Percentiles rank a stretch among this genome's conserved stretches.
phyloP scores from a whole-genome alignment of 1,140 invertebrate genomes.

The Cotesia glomerata region DNA sequence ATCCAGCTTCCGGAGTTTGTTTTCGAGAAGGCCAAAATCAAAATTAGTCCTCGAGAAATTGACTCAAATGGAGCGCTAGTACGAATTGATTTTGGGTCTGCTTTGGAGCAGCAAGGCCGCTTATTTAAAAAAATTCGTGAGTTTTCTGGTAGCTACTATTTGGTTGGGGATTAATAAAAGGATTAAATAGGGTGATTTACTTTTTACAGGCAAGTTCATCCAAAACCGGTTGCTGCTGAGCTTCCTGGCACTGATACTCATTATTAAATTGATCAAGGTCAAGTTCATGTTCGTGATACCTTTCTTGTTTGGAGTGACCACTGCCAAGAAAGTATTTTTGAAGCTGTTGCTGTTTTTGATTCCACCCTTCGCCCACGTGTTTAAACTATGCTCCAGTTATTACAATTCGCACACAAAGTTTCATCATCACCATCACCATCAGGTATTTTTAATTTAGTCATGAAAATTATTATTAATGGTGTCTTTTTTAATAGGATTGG shows the following conservation, averaged over 20 bases:
- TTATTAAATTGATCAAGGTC: slow-evolving; percentile 80
- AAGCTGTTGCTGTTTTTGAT: slow-evolving; percentile 82
- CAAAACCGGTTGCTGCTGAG: slow-evolving; percentile 76
- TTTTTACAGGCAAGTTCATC: slow-evolving; percentile 77
- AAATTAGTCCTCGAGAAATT: slow-evolving; percentile 73
- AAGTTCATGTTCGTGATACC: slow-evolving; percentile 79
- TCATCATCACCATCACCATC: slow-evolving; percentile 80
- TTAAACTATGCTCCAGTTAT: slow-evolving; percentile 83
- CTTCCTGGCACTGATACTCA: slow-evolving; percentile 74
- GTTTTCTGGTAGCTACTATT: slow-evolving; percentile 43
- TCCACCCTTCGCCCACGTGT: slow-evolving; percentile 79
- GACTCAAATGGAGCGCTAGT: slow-evolving; percentile 76
- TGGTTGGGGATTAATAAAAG: not conserved
- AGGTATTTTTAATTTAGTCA: slow-evolving; percentile 40
- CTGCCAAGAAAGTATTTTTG: slow-evolving; percentile 81
- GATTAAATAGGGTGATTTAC: slow-evolving; percentile 21
- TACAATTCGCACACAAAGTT: slow-evolving; percentile 75
- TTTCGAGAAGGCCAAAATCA: slow-evolving; percentile 73
- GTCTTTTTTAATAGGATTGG: too few relatives aligned
- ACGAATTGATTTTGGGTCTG: slow-evolving; percentile 72
- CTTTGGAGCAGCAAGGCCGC: slow-evolving; percentile 62
- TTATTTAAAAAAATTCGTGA: slow-evolving; percentile 78
- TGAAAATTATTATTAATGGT: not conserved
- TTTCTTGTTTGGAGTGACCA: slow-evolving; percentile 75
- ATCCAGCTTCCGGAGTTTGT: slow-evolving; percentile 72